Evolutionary conservation across 1,140 invertebrate species (phyloP), one percentile per base, ranked within the genome.

Genomic region (Bombus confusus): DNA sequence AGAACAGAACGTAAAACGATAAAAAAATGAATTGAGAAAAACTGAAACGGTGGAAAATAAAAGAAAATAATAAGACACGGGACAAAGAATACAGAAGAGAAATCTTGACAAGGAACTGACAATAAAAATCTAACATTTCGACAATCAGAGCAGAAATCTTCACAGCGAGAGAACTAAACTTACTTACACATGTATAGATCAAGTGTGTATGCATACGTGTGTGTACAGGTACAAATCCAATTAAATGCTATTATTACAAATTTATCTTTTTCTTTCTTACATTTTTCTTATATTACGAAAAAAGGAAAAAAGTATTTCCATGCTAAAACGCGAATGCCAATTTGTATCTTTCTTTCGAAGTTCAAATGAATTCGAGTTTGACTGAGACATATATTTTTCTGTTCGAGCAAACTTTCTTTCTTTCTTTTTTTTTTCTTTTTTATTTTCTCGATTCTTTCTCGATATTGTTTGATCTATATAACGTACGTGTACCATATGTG

Each of bases 81-180:
- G 79, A 75, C 73, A 69, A 85, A 79, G 34, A 72, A 80, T 85
- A 69, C 72, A 86, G 82, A 86, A 88, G 72, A 86, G 81, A 91
- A 41, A 84, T 77, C 57, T 82, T 85, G 75, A 80, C 77, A 73
- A 82, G 82, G 88, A 89, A 84, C 57, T 87, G 88, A 90, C 80
- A 80, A 83, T 80, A 79, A 81, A 72, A 86, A 85, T 90, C 86
- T 89, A 90, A 85, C 81, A 90, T 76, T 71, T 88, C 82, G 84
- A 90, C 88, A 91, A 90, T 75, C 80, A 87, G 89, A 91, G 81
- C 86, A 91, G 81, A 90, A 86, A 88, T 88, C 81, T 88, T 88
- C 87, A 91, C 85, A 91, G 85, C 89, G 84, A 90, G 74, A 91
- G 66, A 80, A 90, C 86, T 90, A 90, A 85, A 86, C 47, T 90